phyloP scores from a whole-genome alignment of 1,140 invertebrate genomes.

The Parasteatoda tepidariorum region DNA sequence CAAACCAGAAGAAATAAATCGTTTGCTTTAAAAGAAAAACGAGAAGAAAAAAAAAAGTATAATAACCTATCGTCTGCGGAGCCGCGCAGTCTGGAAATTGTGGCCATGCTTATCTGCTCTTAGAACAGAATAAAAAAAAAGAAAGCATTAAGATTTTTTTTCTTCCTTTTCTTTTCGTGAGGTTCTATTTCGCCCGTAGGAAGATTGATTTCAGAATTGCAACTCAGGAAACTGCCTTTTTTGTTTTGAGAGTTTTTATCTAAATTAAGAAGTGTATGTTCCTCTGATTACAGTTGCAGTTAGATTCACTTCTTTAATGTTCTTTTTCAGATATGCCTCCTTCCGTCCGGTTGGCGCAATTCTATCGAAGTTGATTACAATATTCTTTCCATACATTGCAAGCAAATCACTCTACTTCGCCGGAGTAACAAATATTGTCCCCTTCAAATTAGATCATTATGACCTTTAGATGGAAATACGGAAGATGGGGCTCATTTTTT shows the following conservation, averaged over 20 bases:
- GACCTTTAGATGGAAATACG: neutral
- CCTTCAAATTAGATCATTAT: conserved; percentile 15
- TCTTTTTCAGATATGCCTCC: neutral
- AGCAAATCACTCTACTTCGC: neutral
- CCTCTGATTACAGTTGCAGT: conserved; percentile 27
- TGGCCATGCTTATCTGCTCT: neutral
- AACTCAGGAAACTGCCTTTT: conserved; percentile 37
- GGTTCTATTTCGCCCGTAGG: neutral
- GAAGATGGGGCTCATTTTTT: neutral
- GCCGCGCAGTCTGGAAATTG: conserved; percentile 43
- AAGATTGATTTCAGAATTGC: conserved; percentile 30
- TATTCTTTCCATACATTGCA: neutral
- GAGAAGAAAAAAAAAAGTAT: conserved; percentile 1
- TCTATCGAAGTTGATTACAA: neutral
- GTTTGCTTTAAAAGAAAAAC: neutral
- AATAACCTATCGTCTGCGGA: conserved; percentile 19
- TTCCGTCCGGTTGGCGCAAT: conserved; percentile 1
- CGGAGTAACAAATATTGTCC: neutral
- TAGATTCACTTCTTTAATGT: conserved; percentile 34
- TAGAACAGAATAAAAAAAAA: conserved; percentile 1
- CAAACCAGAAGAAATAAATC: conserved; percentile 38
- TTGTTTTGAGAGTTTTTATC: conserved; percentile 30
- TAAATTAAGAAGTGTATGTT: conserved; percentile 52
- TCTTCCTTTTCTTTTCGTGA: neutral
- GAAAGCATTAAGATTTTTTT: neutral